Conservation (phyloP, 1,140 invertebrate species). For the Oryctes rhinoceros region DNA sequence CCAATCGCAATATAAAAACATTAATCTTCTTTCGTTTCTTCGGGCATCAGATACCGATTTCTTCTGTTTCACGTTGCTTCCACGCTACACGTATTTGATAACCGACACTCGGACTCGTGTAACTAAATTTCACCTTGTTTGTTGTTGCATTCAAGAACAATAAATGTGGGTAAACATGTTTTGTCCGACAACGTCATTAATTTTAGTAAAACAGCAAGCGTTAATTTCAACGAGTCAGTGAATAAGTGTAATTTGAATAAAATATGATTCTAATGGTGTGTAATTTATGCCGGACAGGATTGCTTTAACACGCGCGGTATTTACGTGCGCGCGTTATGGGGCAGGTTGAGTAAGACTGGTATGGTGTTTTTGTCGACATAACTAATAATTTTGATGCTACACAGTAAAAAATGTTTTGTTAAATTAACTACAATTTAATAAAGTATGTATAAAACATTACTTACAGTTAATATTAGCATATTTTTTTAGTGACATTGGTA, state of each 20-base stretch:
- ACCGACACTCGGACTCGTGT: not conserved
- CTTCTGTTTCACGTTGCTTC: no score
- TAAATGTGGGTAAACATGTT: constrained; percentile 2
- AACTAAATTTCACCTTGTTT: not conserved
- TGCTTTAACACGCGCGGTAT: not conserved
- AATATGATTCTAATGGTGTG: not conserved
- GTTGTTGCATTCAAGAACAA: not conserved
- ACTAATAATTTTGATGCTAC: no score
- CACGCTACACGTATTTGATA: not conserved
- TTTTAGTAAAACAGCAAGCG: not conserved
- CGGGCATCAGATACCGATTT: no score
- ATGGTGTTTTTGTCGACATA: no score
- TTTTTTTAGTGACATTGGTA: no score
- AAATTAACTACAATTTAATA: no score
- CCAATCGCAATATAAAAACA: no score
- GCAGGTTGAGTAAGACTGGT: no score
- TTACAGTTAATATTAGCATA: no score
- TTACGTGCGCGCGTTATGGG: not conserved
- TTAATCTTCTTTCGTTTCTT: no score
- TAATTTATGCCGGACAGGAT: not conserved
- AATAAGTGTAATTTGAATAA: constrained; percentile 25
- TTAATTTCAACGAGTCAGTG: not conserved
- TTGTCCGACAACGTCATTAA: constrained; percentile 5
- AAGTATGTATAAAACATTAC: no score
- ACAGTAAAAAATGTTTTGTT: no score